A percentile compares a stretch with the other conserved stretches of the same genome.
Conservation (phyloP, 2,113 vertebrate species). For the Malurus elegans region DNA sequence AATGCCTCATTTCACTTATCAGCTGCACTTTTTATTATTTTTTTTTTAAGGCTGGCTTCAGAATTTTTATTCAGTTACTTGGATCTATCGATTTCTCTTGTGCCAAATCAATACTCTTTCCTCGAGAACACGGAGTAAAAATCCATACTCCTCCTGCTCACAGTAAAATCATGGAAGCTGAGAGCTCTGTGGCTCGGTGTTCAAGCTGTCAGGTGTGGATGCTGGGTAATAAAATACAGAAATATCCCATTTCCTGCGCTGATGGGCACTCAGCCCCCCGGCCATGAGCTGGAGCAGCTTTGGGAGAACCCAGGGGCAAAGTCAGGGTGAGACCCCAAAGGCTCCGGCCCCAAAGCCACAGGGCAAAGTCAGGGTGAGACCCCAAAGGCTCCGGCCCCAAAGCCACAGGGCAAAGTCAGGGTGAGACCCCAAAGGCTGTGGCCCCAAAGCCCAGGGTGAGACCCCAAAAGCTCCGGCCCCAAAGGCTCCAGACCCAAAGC, state of each 20-base stretch:
- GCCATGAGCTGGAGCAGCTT: neutral
- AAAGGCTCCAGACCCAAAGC: too few species aligned
- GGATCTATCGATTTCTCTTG: conserved; percentile 39
- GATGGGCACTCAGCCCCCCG: neutral
- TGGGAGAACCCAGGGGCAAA: neutral
- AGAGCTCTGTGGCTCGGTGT: neutral
- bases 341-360: too few species aligned
- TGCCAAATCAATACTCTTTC: conserved; percentile 54
- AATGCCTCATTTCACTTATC: neutral
- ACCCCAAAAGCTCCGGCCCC: too few species aligned
- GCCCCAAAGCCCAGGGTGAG: too few species aligned
- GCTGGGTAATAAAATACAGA: neutral
- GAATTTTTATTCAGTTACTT: conserved; percentile 38
- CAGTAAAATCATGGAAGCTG: neutral
- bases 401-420: too few species aligned
- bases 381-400: too few species aligned
- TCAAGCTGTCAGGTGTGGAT: neutral
- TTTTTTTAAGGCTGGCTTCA: conserved; percentile 44
- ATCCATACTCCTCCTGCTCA: conserved; percentile 30
- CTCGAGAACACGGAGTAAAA: conserved; percentile 55
- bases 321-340: too few species aligned
- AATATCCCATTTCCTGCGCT: neutral
- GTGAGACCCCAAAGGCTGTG: too few species aligned
- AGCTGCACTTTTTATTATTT: conserved; percentile 14
- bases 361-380: too few species aligned